A percentile compares a stretch with the other conserved stretches of the same genome.
These are phyloP conservation scores for Sipha flava DNA, from an alignment of 1,140 invertebrate genomes.

Conservation along the genomic window DNA sequence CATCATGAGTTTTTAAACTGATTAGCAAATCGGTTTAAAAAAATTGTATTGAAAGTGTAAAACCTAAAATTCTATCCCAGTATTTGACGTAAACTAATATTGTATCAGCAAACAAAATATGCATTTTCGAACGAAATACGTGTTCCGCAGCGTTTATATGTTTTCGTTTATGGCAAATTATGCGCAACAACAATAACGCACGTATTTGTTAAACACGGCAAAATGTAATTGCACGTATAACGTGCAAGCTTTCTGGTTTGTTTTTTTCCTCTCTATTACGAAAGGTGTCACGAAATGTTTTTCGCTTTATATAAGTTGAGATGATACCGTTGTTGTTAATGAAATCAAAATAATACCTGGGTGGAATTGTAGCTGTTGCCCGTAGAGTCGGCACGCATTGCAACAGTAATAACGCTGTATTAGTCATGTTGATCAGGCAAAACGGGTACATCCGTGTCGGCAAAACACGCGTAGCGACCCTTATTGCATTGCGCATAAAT, in stretches of 20 bases:
- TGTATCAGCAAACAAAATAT: too few relatives aligned
- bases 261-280: too few relatives aligned
- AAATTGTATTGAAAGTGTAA: too few relatives aligned
- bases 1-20: too few relatives aligned
- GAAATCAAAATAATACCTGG: not conserved
- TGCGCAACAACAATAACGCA: too few relatives aligned
- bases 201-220: too few relatives aligned
- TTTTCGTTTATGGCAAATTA: not conserved
- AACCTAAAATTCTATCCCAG: too few relatives aligned
- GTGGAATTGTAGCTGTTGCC: too few relatives aligned
- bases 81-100: too few relatives aligned
- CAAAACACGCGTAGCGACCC: not conserved
- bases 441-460: not conserved
- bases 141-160: not conserved
- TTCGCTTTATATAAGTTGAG: not conserved
- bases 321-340: not conserved
- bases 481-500: not conserved
- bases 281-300: not conserved
- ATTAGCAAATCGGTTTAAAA: too few relatives aligned
- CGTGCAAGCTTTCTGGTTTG: too few relatives aligned
- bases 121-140: too few relatives aligned
- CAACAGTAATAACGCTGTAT: slow-evolving; percentile 5
- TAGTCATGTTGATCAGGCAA: not conserved
- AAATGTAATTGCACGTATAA: not conserved
- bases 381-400: not conserved